Evolutionary conservation across 2,113 vertebrate species (phyloP).

Genomic region (Onychorhynchus coronatus): DNA sequence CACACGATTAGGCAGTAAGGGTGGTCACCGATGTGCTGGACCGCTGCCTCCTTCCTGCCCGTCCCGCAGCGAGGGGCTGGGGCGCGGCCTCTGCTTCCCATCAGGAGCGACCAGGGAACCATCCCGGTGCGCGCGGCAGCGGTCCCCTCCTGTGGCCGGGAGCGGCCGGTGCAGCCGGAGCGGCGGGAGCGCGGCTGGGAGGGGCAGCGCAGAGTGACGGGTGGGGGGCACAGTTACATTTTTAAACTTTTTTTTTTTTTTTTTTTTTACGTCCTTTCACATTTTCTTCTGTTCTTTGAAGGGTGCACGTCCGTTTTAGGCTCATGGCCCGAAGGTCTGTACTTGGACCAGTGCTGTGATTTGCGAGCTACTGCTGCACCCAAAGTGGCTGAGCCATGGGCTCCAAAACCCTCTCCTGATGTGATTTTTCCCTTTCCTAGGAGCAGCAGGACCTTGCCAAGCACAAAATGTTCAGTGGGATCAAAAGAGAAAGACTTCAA

Average conservation of each 20-base stretch:
- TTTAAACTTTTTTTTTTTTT: neutral
- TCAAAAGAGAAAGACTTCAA: neutral
- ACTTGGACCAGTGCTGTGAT: rapidly evolving
- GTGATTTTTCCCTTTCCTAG: neutral
- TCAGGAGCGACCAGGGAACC: rapidly evolving
- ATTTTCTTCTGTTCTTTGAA: neutral
- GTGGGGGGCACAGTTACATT: rapidly evolving
- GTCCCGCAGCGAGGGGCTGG: rapidly evolving
- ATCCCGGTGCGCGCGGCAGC: neutral
- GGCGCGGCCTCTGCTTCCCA: rapidly evolving
- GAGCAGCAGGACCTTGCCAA: neutral
- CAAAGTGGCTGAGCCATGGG: neutral
- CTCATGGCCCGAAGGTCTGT: neutral
- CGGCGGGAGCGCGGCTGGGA: neutral
- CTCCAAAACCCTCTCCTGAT: neutral
- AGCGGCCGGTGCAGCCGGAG: neutral
- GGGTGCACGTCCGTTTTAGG: rapidly evolving
- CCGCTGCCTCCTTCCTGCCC: neutral
- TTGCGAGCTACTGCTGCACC: neutral
- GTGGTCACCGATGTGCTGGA: neutral
- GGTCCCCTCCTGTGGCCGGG: slow-evolving; percentile 31
- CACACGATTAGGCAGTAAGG: neutral
- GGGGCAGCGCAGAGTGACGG: no score
- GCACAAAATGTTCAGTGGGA: neutral
- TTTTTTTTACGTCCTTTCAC: neutral